Conservation (phyloP, 2,113 vertebrate species). For the Heterochromis multidens region DNA sequence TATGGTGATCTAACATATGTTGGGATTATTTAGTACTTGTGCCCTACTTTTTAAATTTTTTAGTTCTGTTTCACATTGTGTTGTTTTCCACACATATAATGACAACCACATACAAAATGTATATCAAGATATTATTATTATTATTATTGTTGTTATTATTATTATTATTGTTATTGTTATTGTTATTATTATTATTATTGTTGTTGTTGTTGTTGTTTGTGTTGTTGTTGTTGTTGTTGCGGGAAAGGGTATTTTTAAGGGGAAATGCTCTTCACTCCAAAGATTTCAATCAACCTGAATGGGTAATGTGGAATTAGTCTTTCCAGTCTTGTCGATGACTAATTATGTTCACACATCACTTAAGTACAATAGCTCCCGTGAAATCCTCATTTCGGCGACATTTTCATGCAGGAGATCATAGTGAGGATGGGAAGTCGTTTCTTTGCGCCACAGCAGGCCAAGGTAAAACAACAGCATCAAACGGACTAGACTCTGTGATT, state of each 20-base stretch:
- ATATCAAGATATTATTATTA: neutral
- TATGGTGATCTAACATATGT: conserved; percentile 1
- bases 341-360: conserved; percentile 65
- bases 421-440: conserved; percentile 76
- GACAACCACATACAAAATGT: neutral
- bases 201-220: neutral
- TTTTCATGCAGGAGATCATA: conserved; percentile 79
- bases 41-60: neutral
- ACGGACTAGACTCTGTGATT: conserved; percentile 84
- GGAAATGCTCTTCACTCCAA: conserved; percentile 29
- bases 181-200: neutral
- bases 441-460: conserved; percentile 72
- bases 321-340: conserved; percentile 44
- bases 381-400: conserved; percentile 63
- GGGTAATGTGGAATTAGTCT: conserved; percentile 35
- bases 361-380: conserved; percentile 42
- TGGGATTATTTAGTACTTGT: neutral
- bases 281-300: conserved; percentile 53
- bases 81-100: neutral
- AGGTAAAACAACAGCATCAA: conserved; percentile 92
- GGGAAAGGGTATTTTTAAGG: conserved; percentile 4
- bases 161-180: neutral
- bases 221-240: neutral
- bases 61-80: neutral
- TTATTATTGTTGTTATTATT: neutral